A percentile compares a stretch with the other conserved stretches of the same genome.
These are phyloP conservation scores for Butorides virescens DNA, from an alignment of 2,113 vertebrate genomes.

Conservation along the genomic window DNA sequence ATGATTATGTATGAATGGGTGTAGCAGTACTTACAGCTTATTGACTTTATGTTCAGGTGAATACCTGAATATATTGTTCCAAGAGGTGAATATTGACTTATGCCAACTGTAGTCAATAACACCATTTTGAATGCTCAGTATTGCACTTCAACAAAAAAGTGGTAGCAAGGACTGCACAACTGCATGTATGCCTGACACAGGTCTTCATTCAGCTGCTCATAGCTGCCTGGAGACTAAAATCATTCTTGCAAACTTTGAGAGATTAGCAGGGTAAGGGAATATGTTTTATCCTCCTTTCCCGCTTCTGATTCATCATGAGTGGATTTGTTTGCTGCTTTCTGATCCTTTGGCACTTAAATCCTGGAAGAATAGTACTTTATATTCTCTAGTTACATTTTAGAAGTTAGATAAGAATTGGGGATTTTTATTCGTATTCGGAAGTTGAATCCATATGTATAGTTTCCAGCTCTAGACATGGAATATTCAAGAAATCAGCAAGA, in stretches of 20 bases:
- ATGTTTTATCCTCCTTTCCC: background rate
- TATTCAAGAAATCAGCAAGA: background rate
- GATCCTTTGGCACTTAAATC: background rate
- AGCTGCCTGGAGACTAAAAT: background rate
- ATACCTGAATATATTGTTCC: background rate
- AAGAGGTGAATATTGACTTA: background rate
- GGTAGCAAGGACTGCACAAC: background rate
- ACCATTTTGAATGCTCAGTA: background rate
- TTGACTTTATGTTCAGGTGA: background rate
- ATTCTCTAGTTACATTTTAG: background rate
- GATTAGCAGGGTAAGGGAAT: background rate
- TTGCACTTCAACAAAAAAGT: background rate
- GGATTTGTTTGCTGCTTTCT: background rate
- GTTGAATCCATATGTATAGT: background rate
- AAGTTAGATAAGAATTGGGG: background rate
- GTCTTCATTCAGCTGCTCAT: background rate
- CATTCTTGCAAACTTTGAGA: background rate
- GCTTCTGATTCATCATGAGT: background rate
- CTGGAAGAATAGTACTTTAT: background rate
- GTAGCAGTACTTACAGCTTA: background rate
- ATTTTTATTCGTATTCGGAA: background rate
- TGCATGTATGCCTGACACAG: background rate
- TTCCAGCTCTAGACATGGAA: background rate
- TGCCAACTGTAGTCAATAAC: background rate
- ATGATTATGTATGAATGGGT: background rate